phyloP scores from a whole-genome alignment of 2,113 vertebrate species.

The Microtus ochrogaster region DNA sequence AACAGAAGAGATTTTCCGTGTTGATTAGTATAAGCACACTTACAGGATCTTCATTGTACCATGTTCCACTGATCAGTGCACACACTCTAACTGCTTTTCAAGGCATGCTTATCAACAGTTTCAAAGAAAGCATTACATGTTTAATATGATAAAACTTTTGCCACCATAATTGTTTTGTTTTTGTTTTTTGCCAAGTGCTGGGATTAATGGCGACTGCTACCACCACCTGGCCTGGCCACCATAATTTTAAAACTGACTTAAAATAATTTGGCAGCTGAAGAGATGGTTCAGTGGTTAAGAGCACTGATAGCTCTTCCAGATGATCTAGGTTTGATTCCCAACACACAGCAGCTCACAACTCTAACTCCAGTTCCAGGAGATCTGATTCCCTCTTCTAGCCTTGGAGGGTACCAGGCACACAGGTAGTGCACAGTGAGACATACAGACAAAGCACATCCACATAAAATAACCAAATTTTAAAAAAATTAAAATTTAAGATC shows the following conservation, averaged over 20 bases:
- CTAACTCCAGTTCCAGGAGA: background rate
- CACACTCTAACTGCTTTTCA: conserved; percentile 7
- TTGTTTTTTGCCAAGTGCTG: too few species aligned
- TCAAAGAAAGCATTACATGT: conserved; percentile 49
- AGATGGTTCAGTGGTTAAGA: background rate
- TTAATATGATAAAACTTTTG: conserved; percentile 57
- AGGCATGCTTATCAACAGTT: background rate
- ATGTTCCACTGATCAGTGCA: background rate
- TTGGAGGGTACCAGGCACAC: background rate
- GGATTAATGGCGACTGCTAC: too few species aligned
- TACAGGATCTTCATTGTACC: background rate
- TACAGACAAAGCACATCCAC: background rate
- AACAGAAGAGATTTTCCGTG: conserved; percentile 24
- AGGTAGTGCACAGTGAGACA: background rate
- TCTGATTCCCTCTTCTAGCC: background rate
- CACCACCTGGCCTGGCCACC: background rate
- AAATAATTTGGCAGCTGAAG: conserved; percentile 35
- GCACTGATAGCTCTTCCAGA: background rate
- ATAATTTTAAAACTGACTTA: conserved; percentile 61
- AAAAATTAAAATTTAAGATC: background rate
- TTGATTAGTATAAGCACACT: conserved; percentile 1
- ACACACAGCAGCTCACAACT: background rate
- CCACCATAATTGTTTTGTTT: conserved; percentile 20
- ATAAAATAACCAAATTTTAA: background rate
- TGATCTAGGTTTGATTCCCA: background rate